Evolutionary conservation across 2,888 invertebrate species (phyloP).

Genomic region (Drosophila formosana): DNA sequence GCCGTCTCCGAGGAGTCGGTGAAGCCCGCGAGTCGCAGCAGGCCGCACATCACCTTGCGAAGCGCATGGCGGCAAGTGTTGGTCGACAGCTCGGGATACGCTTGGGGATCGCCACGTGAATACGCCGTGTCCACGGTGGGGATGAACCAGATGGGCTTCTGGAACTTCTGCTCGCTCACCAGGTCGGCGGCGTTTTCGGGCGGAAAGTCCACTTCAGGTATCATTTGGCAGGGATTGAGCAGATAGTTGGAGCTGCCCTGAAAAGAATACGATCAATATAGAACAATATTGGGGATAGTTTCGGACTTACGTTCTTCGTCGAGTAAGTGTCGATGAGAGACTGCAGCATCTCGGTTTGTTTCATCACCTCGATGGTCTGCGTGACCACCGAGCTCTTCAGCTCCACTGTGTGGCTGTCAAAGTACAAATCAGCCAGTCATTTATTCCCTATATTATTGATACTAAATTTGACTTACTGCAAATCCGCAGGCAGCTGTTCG

Average conservation of each 20-base stretch:
- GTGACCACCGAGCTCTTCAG: constrained; percentile 83
- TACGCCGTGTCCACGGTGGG: constrained; percentile 82
- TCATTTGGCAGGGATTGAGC: constrained; percentile 84
- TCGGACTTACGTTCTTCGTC: constrained; percentile 81
- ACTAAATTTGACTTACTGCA: constrained; percentile 48
- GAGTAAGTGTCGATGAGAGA: constrained; percentile 84
- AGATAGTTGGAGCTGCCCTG: constrained; percentile 83
- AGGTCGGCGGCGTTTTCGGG: constrained; percentile 83
- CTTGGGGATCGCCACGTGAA: constrained; percentile 77
- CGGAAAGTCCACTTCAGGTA: constrained; percentile 84
- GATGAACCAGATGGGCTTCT: constrained; percentile 84
- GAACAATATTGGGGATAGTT: background rate
- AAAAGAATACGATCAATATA: constrained; percentile 3
- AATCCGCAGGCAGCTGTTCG: constrained; percentile 46
- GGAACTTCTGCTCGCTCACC: constrained; percentile 81
- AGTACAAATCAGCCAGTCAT: background rate
- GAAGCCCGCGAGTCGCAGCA: constrained; percentile 83
- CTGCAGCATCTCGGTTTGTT: constrained; percentile 84
- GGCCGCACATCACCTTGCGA: constrained; percentile 83
- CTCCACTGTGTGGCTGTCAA: constrained; percentile 70
- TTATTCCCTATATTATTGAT: no score
- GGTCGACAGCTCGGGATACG: constrained; percentile 73
- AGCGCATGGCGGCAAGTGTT: constrained; percentile 75
- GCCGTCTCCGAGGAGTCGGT: constrained; percentile 83
- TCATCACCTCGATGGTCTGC: constrained; percentile 85